Evolutionary conservation across 2,888 invertebrate species (phyloP).

Genomic region (Formica aserva): DNA sequence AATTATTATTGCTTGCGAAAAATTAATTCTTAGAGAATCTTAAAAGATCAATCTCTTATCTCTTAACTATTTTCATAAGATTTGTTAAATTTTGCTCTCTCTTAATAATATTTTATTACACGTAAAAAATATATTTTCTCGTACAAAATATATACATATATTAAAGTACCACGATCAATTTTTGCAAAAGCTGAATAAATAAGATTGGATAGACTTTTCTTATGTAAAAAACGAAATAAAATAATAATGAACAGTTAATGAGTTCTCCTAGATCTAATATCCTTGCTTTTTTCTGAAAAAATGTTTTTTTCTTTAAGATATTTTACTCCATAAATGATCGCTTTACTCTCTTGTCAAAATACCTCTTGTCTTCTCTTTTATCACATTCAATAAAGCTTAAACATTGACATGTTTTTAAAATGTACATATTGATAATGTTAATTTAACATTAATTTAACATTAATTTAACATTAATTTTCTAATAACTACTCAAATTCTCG

Average conservation of each 20-base stretch:
- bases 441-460: neutral
- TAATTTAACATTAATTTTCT: neutral
- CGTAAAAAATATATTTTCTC: neutral
- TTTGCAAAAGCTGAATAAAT: slow-evolving; percentile 2
- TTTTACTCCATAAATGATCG: neutral
- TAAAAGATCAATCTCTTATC: neutral
- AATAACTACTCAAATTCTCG: neutral
- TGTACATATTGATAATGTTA: neutral
- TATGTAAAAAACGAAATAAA: neutral
- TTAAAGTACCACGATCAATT: neutral
- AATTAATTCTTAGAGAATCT: neutral
- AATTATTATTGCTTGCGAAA: neutral
- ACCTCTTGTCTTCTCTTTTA: neutral
- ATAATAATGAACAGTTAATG: neutral
- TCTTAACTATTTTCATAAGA: neutral
- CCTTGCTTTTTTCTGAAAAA: neutral
- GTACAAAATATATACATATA: neutral
- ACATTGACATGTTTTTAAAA: neutral
- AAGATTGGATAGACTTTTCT: neutral
- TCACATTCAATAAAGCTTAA: neutral
- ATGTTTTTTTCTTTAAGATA: neutral
- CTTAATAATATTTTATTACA: neutral
- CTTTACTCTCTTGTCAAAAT: neutral
- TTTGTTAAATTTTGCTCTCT: neutral
- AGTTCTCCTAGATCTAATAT: neutral